These are phyloP conservation scores for Bugulina stolonifera DNA, from an alignment of 2,888 invertebrate genomes.

Conservation along the genomic window DNA sequence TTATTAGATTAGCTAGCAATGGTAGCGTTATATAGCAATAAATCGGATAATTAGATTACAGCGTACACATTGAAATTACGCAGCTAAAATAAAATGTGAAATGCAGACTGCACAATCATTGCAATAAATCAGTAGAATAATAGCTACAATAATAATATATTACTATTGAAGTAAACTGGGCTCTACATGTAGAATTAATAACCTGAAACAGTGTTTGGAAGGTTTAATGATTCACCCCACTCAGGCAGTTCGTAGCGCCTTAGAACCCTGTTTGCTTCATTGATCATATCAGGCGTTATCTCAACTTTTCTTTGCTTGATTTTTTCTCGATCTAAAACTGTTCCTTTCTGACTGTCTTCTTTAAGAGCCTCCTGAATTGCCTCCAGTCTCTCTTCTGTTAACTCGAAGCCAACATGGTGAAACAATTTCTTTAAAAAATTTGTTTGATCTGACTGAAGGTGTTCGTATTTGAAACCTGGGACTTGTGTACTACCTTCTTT, in stretches of 20 bases:
- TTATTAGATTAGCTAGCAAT: no score
- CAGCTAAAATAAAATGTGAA: no score
- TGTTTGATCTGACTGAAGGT: not conserved
- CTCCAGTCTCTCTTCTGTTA: not conserved
- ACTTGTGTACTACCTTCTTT: no score
- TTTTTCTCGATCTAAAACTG: not conserved
- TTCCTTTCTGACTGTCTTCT: not conserved
- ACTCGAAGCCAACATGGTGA: not conserved
- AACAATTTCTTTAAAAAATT: not conserved
- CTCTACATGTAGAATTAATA: no score
- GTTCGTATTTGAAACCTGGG: not conserved
- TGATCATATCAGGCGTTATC: not conserved
- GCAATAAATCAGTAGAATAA: no score
- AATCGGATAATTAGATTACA: no score
- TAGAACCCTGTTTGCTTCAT: not conserved
- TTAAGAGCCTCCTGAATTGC: not conserved
- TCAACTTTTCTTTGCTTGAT: not conserved
- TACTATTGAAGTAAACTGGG: no score
- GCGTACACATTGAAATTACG: no score
- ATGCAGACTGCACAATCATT: no score
- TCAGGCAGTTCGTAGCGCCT: not conserved
- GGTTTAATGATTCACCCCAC: not conserved
- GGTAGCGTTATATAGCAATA: no score
- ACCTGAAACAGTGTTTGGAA: conserved; percentile 12
- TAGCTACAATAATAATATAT: no score